Evolutionary conservation across 2,797 vertebrate species (phyloP).

Genomic region (Discoglossus pictus): DNA sequence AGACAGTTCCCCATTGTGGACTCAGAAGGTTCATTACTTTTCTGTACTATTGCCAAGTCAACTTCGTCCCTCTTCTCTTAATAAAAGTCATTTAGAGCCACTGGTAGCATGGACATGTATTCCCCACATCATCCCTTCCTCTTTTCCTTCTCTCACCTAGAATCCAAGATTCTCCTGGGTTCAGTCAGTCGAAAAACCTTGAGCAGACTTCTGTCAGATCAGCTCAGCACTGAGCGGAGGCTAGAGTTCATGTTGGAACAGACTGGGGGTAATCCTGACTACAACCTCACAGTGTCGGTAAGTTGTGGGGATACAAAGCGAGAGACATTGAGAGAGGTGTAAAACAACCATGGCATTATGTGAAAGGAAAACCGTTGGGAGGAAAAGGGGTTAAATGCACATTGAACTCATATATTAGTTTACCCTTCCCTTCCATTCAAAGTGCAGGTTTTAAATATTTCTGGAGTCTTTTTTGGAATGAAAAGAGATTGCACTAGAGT

Average conservation of each 20-base stretch:
- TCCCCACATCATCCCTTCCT: neutral
- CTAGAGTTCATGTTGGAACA: conserved; percentile 27
- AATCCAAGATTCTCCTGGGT: conserved; percentile 47
- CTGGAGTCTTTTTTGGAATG: no score
- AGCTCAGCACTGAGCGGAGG: conserved; percentile 38
- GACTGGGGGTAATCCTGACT: fast-evolving
- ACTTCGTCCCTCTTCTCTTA: no score
- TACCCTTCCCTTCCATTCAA: no score
- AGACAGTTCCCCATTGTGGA: conserved; percentile 47
- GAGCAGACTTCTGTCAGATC: conserved; percentile 30
- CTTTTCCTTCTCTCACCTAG: neutral
- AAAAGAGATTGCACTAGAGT: no score
- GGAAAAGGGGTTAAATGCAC: no score
- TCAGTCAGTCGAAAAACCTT: conserved; percentile 43
- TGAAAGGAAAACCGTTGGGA: no score
- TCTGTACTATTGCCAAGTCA: neutral
- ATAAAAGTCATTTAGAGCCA: no score
- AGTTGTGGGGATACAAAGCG: neutral
- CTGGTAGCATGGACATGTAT: neutral
- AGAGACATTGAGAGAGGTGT: no score
- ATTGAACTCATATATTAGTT: no score
- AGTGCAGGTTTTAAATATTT: no score
- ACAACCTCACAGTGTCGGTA: conserved; percentile 17
- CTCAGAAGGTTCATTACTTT: conserved; percentile 36
- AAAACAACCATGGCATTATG: no score